These are phyloP conservation scores for Camelus bactrianus DNA, from an alignment of 2,113 vertebrate genomes.

Conservation along the genomic window DNA sequence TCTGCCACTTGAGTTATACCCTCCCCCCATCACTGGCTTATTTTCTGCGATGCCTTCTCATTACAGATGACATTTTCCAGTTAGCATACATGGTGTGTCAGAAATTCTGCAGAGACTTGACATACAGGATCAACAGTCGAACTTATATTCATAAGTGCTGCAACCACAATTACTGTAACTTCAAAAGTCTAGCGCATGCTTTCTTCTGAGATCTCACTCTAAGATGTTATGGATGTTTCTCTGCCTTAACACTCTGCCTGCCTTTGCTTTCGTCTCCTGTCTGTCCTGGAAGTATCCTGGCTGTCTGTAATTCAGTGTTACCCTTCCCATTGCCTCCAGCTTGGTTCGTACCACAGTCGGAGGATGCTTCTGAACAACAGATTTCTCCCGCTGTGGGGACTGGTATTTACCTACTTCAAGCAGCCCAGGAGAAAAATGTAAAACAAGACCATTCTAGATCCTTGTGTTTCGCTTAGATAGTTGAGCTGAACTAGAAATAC, in stretches of 20 bases:
- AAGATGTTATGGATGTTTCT: background rate
- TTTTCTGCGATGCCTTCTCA: background rate
- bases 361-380: background rate
- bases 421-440: background rate
- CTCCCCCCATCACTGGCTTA: background rate
- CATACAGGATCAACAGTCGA: background rate
- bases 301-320: background rate
- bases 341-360: background rate
- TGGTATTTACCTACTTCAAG: background rate
- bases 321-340: background rate
- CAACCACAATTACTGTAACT: slow-evolving; percentile 46
- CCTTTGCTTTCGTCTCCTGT: background rate
- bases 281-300: background rate
- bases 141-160: slow-evolving; percentile 65
- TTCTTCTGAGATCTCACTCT: background rate
- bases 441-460: background rate
- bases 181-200: background rate
- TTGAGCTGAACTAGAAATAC: background rate
- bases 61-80: background rate
- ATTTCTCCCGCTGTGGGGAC: background rate
- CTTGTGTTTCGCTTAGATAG: background rate
- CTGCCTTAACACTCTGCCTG: background rate
- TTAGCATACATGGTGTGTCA: slow-evolving; percentile 67
- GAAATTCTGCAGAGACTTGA: slow-evolving; percentile 61
- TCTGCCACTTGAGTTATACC: too few species aligned